phyloP scores from a whole-genome alignment of 2,888 invertebrate species.

The Spilarctia lutea region DNA sequence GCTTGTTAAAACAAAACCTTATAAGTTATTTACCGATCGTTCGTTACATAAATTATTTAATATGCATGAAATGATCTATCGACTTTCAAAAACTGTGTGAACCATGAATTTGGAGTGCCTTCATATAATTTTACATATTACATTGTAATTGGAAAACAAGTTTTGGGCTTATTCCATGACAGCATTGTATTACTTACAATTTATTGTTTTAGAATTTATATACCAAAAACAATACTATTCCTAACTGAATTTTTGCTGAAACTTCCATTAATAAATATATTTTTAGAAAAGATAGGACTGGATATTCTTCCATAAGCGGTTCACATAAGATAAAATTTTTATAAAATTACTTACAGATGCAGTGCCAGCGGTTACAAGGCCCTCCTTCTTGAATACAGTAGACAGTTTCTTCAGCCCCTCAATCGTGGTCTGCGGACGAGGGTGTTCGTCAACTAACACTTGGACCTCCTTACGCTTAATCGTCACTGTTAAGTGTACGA shows the following conservation, averaged over 20 bases:
- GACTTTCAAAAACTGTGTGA: no score
- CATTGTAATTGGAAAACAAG: no score
- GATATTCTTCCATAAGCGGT: not conserved
- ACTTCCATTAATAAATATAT: not conserved
- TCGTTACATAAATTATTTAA: no score
- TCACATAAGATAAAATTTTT: not conserved
- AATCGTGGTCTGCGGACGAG: slow-evolving; percentile 94
- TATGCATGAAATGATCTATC: not conserved
- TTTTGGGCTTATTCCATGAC: no score
- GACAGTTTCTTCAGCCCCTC: slow-evolving; percentile 95
- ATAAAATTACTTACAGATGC: slow-evolving; percentile 91
- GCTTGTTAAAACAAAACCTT: no score
- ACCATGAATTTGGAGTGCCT: no score
- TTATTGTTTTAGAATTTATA: no score
- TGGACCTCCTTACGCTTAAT: slow-evolving; percentile 93
- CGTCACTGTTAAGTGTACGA: slow-evolving; percentile 94
- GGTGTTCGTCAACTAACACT: slow-evolving; percentile 96
- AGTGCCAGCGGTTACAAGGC: slow-evolving; percentile 97
- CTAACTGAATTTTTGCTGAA: no score
- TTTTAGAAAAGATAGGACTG: not conserved
- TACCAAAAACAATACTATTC: no score
- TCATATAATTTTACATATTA: no score
- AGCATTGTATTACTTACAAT: no score
- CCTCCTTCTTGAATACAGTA: slow-evolving; percentile 97
- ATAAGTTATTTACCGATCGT: no score